Conservation (phyloP, 2,888 invertebrate genomes). For the Sycophila texana region DNA sequence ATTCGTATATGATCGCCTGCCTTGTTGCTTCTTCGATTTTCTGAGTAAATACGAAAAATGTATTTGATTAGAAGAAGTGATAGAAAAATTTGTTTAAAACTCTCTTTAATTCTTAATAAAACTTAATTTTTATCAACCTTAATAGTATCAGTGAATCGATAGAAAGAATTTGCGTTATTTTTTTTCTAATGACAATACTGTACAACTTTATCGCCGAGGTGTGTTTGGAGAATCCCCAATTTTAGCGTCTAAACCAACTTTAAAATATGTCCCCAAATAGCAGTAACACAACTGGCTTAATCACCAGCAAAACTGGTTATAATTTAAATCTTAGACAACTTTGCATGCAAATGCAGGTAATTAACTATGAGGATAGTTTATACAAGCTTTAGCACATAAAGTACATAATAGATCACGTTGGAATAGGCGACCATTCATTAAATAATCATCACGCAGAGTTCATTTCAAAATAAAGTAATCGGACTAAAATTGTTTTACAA, state of each 20-base stretch:
- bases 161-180: too few relatives aligned
- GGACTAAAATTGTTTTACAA: too few relatives aligned
- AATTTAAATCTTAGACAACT: slow-evolving; percentile 43
- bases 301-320: slow-evolving; percentile 28
- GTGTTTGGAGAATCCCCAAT: neutral
- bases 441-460: too few relatives aligned
- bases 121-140: too few relatives aligned
- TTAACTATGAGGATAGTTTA: slow-evolving; percentile 26
- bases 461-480: too few relatives aligned
- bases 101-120: too few relatives aligned
- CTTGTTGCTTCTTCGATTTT: slow-evolving; percentile 4
- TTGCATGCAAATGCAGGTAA: slow-evolving; percentile 27
- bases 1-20: slow-evolving; percentile 10
- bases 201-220: neutral
- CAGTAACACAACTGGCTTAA: slow-evolving; percentile 33
- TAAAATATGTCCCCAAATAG: slow-evolving; percentile 39
- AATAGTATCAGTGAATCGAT: too few relatives aligned
- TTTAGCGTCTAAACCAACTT: slow-evolving; percentile 20
- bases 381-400: slow-evolving; percentile 20
- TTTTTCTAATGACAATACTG: neutral
- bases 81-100: too few relatives aligned
- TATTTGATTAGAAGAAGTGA: neutral
- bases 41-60: neutral
- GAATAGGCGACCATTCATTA: too few relatives aligned
- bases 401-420: neutral